These are phyloP conservation scores for Protodeltote pygarga DNA, from an alignment of 2,888 invertebrate species.

Conservation along the genomic window DNA sequence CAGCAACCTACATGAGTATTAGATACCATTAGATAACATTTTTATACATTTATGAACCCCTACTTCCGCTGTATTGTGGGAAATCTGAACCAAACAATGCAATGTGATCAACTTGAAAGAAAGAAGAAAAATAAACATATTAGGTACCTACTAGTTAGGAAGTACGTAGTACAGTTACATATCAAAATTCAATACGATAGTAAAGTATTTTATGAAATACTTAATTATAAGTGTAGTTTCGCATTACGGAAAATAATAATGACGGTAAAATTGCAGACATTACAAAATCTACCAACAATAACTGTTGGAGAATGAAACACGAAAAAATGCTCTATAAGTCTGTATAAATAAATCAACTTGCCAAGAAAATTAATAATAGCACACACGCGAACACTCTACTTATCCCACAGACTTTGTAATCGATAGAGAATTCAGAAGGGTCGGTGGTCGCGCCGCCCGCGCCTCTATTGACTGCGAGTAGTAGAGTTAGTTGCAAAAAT, in stretches of 20 bases:
- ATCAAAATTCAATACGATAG: conserved; percentile 3
- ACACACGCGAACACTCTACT: conserved; percentile 40
- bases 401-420: conserved; percentile 36
- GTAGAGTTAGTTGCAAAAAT: conserved; percentile 34
- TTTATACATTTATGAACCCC: conserved; percentile 25
- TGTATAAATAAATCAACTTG: conserved; percentile 45
- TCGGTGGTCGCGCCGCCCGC: not conserved
- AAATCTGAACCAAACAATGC: conserved; percentile 26
- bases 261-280: conserved; percentile 22
- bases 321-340: conserved; percentile 34
- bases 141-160: not conserved
- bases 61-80: conserved; percentile 27
- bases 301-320: conserved; percentile 21
- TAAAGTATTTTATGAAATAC: conserved; percentile 7
- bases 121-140: conserved; percentile 12
- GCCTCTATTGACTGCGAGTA: conserved; percentile 30
- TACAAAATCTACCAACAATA: conserved; percentile 18
- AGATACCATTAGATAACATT: conserved; percentile 29
- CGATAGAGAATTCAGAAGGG: conserved; percentile 45
- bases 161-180: too few relatives aligned
- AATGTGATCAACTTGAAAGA: conserved; percentile 5
- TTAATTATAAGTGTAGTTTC: conserved; percentile 15
- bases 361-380: conserved; percentile 43
- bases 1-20: conserved; percentile 15
- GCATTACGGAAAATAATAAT: conserved; percentile 2